Conservation (phyloP, 30 jellyfish, hydroid and myxozoan genomes). For the Mastigias papua region DNA sequence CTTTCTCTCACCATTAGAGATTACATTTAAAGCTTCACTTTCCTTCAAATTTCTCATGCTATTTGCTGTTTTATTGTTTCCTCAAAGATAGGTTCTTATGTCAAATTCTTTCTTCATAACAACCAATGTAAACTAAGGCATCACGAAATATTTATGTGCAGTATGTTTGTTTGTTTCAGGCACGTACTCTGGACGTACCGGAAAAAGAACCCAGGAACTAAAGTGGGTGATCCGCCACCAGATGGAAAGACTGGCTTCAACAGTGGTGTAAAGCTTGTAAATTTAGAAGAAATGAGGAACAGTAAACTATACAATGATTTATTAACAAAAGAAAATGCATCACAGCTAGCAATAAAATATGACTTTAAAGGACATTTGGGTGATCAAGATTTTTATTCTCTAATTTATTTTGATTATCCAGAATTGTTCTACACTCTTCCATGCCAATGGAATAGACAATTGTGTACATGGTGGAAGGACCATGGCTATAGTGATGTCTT, state of each 20-base stretch:
- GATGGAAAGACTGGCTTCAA: slow-evolving; percentile 88
- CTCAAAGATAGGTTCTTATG: no score
- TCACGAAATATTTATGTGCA: neutral
- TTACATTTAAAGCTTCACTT: no score
- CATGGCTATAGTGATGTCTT: slow-evolving; percentile 78
- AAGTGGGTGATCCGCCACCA: slow-evolving; percentile 93
- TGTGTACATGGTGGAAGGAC: slow-evolving; percentile 95
- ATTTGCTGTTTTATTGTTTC: no score
- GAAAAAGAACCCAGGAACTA: slow-evolving; percentile 63
- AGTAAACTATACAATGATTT: slow-evolving; percentile 70
- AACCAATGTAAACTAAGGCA: no score
- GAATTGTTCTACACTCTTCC: slow-evolving; percentile 86
- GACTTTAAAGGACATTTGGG: slow-evolving; percentile 91
- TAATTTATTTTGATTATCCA: slow-evolving; percentile 78
- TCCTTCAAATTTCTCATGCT: no score
- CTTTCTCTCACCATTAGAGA: no score
- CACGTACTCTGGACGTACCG: slow-evolving; percentile 81
- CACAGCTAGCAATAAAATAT: slow-evolving; percentile 72
- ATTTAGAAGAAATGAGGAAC: slow-evolving; percentile 80
- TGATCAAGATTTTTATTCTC: slow-evolving; percentile 89
- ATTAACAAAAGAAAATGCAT: slow-evolving; percentile 50
- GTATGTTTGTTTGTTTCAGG: slow-evolving; percentile 1
- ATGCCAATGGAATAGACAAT: slow-evolving; percentile 97
- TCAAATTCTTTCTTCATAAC: no score
- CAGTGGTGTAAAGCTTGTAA: slow-evolving; percentile 88